A percentile compares a stretch with the other conserved stretches of the same genome.
Evolutionary conservation across 2,888 invertebrate genomes (phyloP).

Genomic region (Tetrapedia diversipes): DNA sequence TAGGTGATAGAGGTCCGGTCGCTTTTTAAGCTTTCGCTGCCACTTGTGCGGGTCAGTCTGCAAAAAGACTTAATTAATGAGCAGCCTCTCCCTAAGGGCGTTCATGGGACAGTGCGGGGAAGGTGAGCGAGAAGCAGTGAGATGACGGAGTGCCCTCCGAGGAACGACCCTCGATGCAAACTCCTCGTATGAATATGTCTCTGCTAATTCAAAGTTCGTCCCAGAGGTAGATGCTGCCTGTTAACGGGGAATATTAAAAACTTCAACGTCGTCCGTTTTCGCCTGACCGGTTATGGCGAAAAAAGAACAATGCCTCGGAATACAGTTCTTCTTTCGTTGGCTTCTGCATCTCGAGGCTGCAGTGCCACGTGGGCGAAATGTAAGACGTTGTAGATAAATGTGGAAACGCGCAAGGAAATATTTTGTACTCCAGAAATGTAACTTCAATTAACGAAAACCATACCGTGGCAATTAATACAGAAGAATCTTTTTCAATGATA

Average conservation of each 20-base stretch:
- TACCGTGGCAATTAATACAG: too few relatives aligned
- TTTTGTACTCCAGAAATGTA: too few relatives aligned
- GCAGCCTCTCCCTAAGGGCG: conserved; percentile 79
- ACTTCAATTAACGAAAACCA: too few relatives aligned
- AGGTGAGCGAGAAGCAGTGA: conserved; percentile 79
- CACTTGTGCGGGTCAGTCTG: conserved; percentile 81
- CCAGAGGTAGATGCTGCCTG: conserved; percentile 80
- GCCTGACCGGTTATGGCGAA: conserved; percentile 58
- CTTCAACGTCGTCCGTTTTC: conserved; percentile 72
- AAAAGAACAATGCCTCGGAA: conserved; percentile 24
- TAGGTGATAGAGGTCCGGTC: conserved; percentile 56
- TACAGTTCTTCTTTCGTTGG: neutral
- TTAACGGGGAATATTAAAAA: conserved; percentile 82
- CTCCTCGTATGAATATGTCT: conserved; percentile 83
- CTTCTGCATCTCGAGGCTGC: neutral
- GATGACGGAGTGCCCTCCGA: conserved; percentile 83
- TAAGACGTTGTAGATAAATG: too few relatives aligned
- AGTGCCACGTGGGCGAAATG: too few relatives aligned
- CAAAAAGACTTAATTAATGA: conserved; percentile 83
- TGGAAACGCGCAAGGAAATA: too few relatives aligned
- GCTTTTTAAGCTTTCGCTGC: conserved; percentile 77
- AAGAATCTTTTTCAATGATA: too few relatives aligned
- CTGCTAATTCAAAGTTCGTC: conserved; percentile 83
- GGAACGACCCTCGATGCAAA: conserved; percentile 83
- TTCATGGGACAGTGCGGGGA: conserved; percentile 73